phyloP scores from a whole-genome alignment of 2,888 invertebrate genomes.

The Punctoribates punctum region DNA sequence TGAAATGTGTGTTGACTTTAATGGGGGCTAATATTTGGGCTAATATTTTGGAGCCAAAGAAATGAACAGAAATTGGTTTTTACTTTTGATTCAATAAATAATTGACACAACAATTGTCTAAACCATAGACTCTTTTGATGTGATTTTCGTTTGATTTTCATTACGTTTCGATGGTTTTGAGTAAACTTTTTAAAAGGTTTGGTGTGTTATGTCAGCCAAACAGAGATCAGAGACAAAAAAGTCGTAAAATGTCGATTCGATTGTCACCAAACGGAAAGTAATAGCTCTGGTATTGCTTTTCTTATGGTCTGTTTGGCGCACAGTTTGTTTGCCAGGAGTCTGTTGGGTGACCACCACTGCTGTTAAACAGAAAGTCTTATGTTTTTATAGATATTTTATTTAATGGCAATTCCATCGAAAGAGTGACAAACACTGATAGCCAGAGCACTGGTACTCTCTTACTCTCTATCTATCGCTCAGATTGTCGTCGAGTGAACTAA shows the following conservation, averaged over 20 bases:
- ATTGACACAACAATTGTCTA: neutral
- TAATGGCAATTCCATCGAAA: conserved; percentile 23
- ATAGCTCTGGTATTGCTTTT: conserved; percentile 31
- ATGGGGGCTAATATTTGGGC: neutral
- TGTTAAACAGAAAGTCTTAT: conserved; percentile 17
- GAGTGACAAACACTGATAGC: neutral
- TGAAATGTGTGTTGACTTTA: neutral
- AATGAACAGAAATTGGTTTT: neutral
- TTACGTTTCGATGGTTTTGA: conserved; percentile 18
- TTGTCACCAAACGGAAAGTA: conserved; percentile 34
- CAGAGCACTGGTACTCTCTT: neutral
- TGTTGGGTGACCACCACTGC: conserved; percentile 5
- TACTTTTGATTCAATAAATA: conserved; percentile 9
- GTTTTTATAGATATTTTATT: conserved; percentile 25
- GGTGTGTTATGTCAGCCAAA: neutral
- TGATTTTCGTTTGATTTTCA: neutral
- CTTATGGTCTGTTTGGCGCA: conserved; percentile 27
- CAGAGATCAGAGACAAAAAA: neutral
- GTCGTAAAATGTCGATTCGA: conserved; percentile 29
- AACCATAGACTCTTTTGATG: neutral
- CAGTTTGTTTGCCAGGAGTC: neutral
- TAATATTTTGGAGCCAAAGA: neutral
- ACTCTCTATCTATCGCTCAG: neutral
- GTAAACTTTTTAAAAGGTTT: conserved; percentile 36
- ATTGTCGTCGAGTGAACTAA: conserved; percentile 16